Percentiles rank a stretch among this genome's conserved stretches.
phyloP scores from a whole-genome alignment of 2,888 invertebrate genomes.

The Pandemis corylana region DNA sequence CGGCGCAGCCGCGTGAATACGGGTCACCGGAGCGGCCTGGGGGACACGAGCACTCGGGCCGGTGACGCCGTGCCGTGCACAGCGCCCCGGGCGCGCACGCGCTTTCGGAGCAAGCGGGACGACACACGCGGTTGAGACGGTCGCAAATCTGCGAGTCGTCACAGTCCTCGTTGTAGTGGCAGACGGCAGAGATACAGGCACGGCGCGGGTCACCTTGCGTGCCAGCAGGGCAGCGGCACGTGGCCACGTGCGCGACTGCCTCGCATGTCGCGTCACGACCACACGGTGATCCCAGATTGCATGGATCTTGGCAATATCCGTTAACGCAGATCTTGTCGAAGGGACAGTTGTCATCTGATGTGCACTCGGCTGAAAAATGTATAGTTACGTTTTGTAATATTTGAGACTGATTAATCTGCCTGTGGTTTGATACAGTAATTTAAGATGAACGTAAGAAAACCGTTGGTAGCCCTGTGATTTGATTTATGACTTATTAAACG shows the following conservation, averaged over 20 bases:
- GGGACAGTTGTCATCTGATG: conserved; percentile 91
- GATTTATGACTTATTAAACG: no score
- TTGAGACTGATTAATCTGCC: no score
- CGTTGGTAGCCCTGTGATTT: no score
- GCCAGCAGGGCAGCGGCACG: conserved; percentile 93
- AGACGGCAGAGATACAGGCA: conserved; percentile 92
- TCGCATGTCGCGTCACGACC: conserved; percentile 92
- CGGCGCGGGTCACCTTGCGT: conserved; percentile 93
- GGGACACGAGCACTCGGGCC: conserved; percentile 91
- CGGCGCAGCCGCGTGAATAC: conserved; percentile 83
- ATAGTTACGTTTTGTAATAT: not conserved
- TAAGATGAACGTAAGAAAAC: no score
- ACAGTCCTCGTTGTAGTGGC: conserved; percentile 96
- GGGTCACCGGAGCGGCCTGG: conserved; percentile 92
- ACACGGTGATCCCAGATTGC: conserved; percentile 88
- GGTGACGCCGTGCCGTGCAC: conserved; percentile 91
- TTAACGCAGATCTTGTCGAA: conserved; percentile 92
- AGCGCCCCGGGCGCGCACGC: conserved; percentile 91
- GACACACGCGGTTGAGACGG: conserved; percentile 91
- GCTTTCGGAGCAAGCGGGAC: conserved; percentile 92
- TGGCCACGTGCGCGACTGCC: conserved; percentile 90
- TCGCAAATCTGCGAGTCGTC: conserved; percentile 94
- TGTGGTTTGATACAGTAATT: no score
- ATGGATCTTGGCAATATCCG: conserved; percentile 92
- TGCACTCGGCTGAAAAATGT: conserved; percentile 90